Conservation (phyloP, 1,140 invertebrate species). For the Alviniconcha marisindica region DNA sequence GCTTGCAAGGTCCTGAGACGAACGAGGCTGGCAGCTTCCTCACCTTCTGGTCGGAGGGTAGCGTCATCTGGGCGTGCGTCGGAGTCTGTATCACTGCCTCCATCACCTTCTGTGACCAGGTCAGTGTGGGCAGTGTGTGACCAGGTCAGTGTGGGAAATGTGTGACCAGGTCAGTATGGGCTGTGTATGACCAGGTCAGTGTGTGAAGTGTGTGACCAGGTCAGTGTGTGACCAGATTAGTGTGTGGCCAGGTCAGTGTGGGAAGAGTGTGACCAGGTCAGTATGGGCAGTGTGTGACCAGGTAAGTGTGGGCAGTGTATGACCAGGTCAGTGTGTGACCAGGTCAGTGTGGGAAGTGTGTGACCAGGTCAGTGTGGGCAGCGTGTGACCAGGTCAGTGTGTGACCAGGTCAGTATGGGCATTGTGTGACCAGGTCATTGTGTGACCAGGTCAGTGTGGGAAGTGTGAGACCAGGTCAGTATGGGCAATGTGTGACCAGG, state of each 20-base stretch:
- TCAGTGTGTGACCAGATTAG: constrained; percentile 72
- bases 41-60: constrained; percentile 47
- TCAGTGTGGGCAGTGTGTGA: constrained; percentile 64
- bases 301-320: not conserved
- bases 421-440: constrained; percentile 76
- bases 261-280: constrained; percentile 72
- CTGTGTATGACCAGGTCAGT: constrained; percentile 72
- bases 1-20: constrained; percentile 55
- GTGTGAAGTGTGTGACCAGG: not conserved
- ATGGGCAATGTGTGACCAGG: too few species aligned
- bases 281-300: not conserved
- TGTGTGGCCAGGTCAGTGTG: constrained; percentile 72
- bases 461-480: not conserved
- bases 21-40: constrained; percentile 61
- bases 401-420: too few species aligned
- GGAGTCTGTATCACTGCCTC: constrained; percentile 65
- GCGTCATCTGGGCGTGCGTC: constrained; percentile 18
- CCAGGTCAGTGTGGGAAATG: constrained; percentile 61
- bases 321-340: constrained; percentile 65
- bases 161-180: constrained; percentile 72
- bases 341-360: constrained; percentile 70
- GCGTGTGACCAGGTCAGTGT: too few species aligned
- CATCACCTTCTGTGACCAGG: constrained; percentile 75
- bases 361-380: too few species aligned
- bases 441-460: too few species aligned